phyloP scores from a whole-genome alignment of 1,140 invertebrate species.

The Drosophila paulistorum region DNA sequence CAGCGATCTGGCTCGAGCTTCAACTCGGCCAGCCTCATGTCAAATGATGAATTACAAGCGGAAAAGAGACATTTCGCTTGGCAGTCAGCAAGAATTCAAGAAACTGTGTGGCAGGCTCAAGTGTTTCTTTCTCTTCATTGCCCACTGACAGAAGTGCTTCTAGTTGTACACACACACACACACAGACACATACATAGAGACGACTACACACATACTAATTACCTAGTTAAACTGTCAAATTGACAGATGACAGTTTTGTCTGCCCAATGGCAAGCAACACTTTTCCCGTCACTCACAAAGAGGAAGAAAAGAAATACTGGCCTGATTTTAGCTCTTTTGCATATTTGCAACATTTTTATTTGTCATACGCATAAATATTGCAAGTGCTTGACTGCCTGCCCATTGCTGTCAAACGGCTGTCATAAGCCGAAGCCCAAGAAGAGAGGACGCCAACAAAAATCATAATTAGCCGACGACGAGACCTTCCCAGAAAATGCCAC shows the following conservation, averaged over 20 bases:
- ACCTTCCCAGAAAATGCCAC: constrained; percentile 59
- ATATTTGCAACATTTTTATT: constrained; percentile 73
- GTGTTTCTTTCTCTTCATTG: constrained; percentile 63
- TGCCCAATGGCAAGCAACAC: constrained; percentile 71
- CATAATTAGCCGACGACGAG: constrained; percentile 67
- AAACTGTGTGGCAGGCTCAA: constrained; percentile 67
- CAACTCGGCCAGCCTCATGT: constrained; percentile 54
- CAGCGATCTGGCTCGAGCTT: constrained; percentile 43
- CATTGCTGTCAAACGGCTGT: constrained; percentile 71
- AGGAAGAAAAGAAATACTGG: constrained; percentile 31
- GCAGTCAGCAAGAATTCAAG: constrained; percentile 43
- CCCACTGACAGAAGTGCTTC: constrained; percentile 69
- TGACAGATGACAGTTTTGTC: constrained; percentile 82
- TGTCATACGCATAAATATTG: constrained; percentile 64
- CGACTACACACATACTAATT: constrained; percentile 62
- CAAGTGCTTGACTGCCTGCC: constrained; percentile 28
- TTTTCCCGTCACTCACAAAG: constrained; percentile 61
- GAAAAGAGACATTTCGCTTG: constrained; percentile 77
- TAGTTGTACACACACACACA: constrained; percentile 46
- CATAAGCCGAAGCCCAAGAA: constrained; percentile 21
- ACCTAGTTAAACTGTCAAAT: constrained; percentile 83
- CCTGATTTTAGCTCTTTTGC: constrained; percentile 30
- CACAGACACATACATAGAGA: constrained; percentile 18
- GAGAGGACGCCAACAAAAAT: constrained; percentile 36
- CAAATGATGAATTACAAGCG: constrained; percentile 83